Base-by-base conservation (phyloP, 2,797 vertebrate species). In the Syndactyla subalaris region DNA sequence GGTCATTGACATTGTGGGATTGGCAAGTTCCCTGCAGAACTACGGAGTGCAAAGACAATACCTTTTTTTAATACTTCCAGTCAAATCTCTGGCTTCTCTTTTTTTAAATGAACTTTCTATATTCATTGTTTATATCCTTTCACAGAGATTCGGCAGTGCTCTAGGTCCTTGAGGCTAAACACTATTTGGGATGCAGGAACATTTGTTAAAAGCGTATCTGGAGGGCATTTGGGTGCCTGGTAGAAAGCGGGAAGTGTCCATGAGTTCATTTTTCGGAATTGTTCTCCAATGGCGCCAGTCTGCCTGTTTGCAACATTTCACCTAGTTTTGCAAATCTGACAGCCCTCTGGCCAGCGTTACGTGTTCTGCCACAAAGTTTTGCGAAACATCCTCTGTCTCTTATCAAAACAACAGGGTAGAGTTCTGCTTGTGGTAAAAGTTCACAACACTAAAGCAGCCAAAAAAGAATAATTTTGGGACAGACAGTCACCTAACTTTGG, bases 241-340 rank as follows among this genome's bases (percentile, higher is more conserved):
- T 65, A 93, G 73, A 88, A 89, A 93, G 68, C 9, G 22, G 91
- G 91, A 96, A 93, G 39, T 15, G 39, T 73, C 52, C 5, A 0
- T 58, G 81, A 77, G 65, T 82, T 91, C 7, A 0, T 66, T 95
- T 95, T 97, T 93, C 2, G 26, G 95, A 97, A 94, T 83, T 70
- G 72, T 82, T 94, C 73, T 94, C 88, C 95, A 79, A 84, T 77
- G 94, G 96, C 95, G 94, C 95, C 95, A 95, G 95, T 54, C 91
- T 86, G 95, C 88, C 93, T 84, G 85, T 94, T 97, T 94, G 95
- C 91, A 97, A 97, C 97, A 94, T 96, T 97, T 97, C 92, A 95
- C 96, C 97, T 95, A 89, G 93, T 97, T 97, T 96, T 97, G 97
- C 91, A 97, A 97, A 97, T 94, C 92, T 93, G 88, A 92, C 91